Evolutionary conservation across 2,797 vertebrate genomes (phyloP), one percentile per base, ranked within the genome.

Genomic region (Premnoplex brunnescens): DNA sequence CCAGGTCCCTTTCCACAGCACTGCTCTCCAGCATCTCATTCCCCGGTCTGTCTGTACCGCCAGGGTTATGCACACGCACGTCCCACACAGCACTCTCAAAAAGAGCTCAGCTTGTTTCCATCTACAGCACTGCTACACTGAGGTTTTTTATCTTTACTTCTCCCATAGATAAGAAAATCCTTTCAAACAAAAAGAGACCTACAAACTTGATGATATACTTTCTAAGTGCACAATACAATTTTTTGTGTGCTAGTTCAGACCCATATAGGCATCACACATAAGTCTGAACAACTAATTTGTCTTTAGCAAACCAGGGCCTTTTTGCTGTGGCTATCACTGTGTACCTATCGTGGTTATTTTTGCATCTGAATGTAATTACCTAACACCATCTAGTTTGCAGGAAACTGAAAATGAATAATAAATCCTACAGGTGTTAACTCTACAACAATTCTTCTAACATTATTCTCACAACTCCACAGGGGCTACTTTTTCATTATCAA

Each of bases 1-100:
- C 10, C 51, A 39, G n/a, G 28, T 4, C 9, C 12, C 7, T 58
- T 58, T 27, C 44, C 43, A 8, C 4, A 8, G 16, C 0, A 0
- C 9, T 58, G 51, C 9, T 39, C 6, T 39, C 37, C 72, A 77
- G 10, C 39, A 10, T 46, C 15, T 52, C 1, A 0, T 9, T 52
- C 18, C 17, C 12, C 22, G 19, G 24, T 9, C 51, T 39, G 18
- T 13, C 11, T 7, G 37, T 39, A 52, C 24, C 44, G 22, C 8
- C 12, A 27, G 13, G 12, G 28, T 1, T 60, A 10, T 4, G 49
- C 18, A 52, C 12, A 39, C 3, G 55, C n/a, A n/a, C 15, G 34
- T 52, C 26, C 21, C n/a, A 76, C 58, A 49, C 19, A 51, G 34
- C 22, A 63, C 30, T 48, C 23, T 58, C 26, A 48, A 46, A 58